A percentile compares a stretch with the other conserved stretches of the same genome.
Evolutionary conservation across 2,888 invertebrate species (phyloP).

Genomic region (Tetranychus truncatus): DNA sequence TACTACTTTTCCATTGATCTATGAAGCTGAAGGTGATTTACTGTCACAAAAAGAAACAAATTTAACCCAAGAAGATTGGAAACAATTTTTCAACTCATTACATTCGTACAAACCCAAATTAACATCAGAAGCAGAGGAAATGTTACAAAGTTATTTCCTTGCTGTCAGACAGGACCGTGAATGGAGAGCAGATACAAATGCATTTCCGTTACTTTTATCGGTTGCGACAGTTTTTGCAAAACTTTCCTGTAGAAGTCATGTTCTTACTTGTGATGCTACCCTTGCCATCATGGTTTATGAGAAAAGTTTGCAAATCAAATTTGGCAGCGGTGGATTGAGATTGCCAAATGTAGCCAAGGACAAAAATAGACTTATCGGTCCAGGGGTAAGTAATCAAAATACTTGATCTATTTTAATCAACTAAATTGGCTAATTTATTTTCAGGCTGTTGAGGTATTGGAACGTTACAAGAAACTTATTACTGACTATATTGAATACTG

Average conservation of each 20-base stretch:
- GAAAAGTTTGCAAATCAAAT: constrained; percentile 5
- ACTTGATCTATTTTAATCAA: background rate
- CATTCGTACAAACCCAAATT: background rate
- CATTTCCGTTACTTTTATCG: constrained; percentile 5
- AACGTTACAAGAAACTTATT: background rate
- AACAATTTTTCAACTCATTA: background rate
- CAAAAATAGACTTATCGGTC: background rate
- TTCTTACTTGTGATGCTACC: constrained; percentile 12
- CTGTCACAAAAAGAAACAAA: background rate
- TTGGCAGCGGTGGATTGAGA: background rate
- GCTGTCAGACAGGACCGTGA: constrained; percentile 8
- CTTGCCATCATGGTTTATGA: constrained; percentile 17
- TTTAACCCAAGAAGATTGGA: constrained; percentile 1
- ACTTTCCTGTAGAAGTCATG: constrained; percentile 11
- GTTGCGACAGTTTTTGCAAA: constrained; percentile 12
- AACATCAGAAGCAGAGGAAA: background rate
- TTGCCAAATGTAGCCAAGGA: background rate
- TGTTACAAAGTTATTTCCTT: constrained; percentile 11
- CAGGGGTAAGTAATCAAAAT: background rate
- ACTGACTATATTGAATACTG: background rate
- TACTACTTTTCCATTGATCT: constrained; percentile 12
- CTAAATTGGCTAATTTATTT: background rate
- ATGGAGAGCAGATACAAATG: background rate
- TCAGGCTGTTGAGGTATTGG: background rate
- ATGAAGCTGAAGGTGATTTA: background rate